A percentile compares a stretch with the other conserved stretches of the same genome.
Conservation (phyloP, 2,113 vertebrate genomes). For the Theristicus caerulescens region DNA sequence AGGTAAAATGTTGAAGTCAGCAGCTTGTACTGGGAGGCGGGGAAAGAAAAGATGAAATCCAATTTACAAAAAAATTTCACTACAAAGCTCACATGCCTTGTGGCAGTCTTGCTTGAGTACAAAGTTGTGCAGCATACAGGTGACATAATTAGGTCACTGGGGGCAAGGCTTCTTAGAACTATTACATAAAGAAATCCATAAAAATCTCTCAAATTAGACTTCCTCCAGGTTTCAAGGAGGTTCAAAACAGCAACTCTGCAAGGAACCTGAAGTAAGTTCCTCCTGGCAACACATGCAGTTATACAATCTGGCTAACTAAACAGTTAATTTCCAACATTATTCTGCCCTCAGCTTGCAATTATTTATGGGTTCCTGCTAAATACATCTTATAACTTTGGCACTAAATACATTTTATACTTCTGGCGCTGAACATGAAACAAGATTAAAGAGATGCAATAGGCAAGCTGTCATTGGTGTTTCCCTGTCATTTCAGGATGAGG, state of each 20-base stretch:
- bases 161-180: conserved; percentile 69
- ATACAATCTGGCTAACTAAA: background rate
- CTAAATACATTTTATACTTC: background rate
- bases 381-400: background rate
- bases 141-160: conserved; percentile 86
- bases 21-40: background rate
- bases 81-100: conserved; percentile 41
- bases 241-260: background rate
- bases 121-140: conserved; percentile 66
- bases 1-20: conserved; percentile 52
- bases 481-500: background rate
- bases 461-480: background rate
- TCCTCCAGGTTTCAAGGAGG: background rate
- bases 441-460: background rate
- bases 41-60: background rate
- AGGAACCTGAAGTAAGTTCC: background rate
- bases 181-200: conserved; percentile 24
- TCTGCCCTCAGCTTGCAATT: background rate
- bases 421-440: background rate
- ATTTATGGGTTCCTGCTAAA: background rate
- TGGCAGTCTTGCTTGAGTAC: conserved; percentile 56
- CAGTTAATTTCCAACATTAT: background rate
- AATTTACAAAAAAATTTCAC: conserved; percentile 17
- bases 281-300: background rate
- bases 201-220: conserved; percentile 6